These are phyloP conservation scores for Hirudo medicinalis DNA, from an alignment of 1,140 invertebrate species.

Conservation along the genomic window DNA sequence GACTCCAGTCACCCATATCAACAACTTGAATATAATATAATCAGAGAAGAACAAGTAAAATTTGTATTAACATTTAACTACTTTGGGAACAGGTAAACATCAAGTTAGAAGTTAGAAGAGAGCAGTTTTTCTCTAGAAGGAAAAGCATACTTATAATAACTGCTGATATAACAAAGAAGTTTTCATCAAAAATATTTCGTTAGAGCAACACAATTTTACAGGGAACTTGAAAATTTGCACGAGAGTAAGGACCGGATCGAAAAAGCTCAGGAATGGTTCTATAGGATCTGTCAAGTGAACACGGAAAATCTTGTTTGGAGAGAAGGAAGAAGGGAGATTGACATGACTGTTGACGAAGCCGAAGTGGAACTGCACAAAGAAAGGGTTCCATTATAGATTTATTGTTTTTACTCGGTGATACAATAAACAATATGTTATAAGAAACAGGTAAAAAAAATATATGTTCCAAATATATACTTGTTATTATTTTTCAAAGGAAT, in stretches of 20 bases:
- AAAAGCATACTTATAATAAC: too few species aligned
- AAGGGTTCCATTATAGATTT: conserved; percentile 11
- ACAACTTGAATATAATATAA: too few species aligned
- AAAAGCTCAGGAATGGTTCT: conserved; percentile 57
- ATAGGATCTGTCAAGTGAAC: conserved; percentile 57
- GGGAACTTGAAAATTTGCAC: conserved; percentile 55
- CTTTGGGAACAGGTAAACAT: too few species aligned
- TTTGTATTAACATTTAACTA: too few species aligned
- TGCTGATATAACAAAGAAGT: too few species aligned
- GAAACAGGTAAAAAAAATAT: not conserved
- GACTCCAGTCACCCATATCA: too few species aligned
- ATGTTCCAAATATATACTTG: not conserved
- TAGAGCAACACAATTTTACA: not conserved
- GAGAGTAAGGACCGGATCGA: conserved; percentile 65
- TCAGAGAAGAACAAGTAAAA: too few species aligned
- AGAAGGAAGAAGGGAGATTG: conserved; percentile 59
- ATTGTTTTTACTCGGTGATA: not conserved
- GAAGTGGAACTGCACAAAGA: conserved; percentile 71
- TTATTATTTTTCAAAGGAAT: not conserved
- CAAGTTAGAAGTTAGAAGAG: too few species aligned
- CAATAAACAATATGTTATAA: not conserved
- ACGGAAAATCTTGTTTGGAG: conserved; percentile 65
- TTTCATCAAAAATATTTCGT: not conserved
- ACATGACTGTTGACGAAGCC: conserved; percentile 67
- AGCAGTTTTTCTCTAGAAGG: too few species aligned